Evolutionary conservation across 2,113 vertebrate genomes (phyloP), one percentile per base, ranked within the genome.

Genomic region (Siphamia tubifer): DNA sequence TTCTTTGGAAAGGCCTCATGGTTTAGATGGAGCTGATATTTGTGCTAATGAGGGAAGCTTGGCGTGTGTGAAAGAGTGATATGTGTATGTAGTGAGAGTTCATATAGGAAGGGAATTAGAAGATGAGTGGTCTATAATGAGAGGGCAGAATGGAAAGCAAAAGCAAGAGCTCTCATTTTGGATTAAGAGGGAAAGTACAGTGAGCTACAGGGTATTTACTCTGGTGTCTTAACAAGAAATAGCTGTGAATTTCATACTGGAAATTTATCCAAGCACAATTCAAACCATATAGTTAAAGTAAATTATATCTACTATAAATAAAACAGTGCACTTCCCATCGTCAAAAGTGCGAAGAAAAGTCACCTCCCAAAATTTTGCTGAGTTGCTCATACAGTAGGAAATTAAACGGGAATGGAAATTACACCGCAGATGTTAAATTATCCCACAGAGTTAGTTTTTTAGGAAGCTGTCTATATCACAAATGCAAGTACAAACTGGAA

Each of bases 61-160:
- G 13, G 34, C 5, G 8, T 45, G 15, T 43, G 53, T 42, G 49
- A 52, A 28, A 39, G n/a, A 32, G 19, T 31, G 31, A 49, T 38
- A 31, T 25, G 39, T 63, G 20, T 13, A 69, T 31, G 24, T 21
- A 67, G 61, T 67, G 64, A 78, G 36, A 70, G 68, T 62, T 57
- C 56, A 76, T 69, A 61, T 24, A n/a, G 11, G 16, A 8, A 20
- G 35, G 15, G 80, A 81, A 77, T 83, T 68, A 85, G 42, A 83
- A 66, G 11, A 65, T 67, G 57, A 61, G 35, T 55, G 32, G 17
- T 9, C 16, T 63, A 31, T 78, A 81, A 84, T 83, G 45, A 83
- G 56, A 86, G 39, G 44, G 51, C 21, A 20, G 61, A 35, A 57
- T n/a, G 31, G 3, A 25, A 8, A 67, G 61, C 24, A 51, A 55